Evolutionary conservation across 2,113 vertebrate genomes (phyloP).

Genomic region (Urocynchramus pylzowi): DNA sequence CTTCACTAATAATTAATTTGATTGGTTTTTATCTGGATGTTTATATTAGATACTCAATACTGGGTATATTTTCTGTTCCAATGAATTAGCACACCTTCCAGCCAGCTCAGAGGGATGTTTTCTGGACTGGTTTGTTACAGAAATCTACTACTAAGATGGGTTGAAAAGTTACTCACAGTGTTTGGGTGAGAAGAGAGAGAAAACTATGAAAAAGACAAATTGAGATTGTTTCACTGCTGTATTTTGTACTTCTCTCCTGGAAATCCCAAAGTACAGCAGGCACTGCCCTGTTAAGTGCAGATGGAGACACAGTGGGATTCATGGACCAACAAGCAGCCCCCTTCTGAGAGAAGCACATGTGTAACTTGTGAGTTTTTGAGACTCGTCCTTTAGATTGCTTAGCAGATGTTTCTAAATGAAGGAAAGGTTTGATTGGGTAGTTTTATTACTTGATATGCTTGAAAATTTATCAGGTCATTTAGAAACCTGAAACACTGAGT

Average conservation of each 20-base stretch:
- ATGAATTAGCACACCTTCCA: not conserved
- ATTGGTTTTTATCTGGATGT: not conserved
- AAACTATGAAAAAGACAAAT: not conserved
- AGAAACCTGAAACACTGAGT: not conserved
- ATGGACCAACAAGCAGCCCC: not conserved
- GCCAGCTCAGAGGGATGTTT: not conserved
- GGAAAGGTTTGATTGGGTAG: not conserved
- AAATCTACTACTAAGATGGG: not conserved
- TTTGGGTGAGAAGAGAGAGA: not conserved
- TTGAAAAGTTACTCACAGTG: not conserved
- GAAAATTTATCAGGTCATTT: not conserved
- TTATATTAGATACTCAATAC: not conserved
- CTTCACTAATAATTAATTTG: not conserved
- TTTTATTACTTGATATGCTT: not conserved
- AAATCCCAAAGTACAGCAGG: not conserved
- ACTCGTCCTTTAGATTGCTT: not conserved
- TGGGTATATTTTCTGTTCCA: not conserved
- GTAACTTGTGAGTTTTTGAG: not conserved
- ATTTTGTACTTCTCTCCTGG: not conserved
- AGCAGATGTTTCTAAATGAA: not conserved
- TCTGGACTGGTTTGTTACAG: not conserved
- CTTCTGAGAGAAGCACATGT: not conserved
- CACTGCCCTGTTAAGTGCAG: rapidly evolving
- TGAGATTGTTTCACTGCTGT: not conserved
- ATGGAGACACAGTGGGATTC: not conserved